phyloP scores from a whole-genome alignment of 2,797 vertebrate species.

The Tinamus major region DNA sequence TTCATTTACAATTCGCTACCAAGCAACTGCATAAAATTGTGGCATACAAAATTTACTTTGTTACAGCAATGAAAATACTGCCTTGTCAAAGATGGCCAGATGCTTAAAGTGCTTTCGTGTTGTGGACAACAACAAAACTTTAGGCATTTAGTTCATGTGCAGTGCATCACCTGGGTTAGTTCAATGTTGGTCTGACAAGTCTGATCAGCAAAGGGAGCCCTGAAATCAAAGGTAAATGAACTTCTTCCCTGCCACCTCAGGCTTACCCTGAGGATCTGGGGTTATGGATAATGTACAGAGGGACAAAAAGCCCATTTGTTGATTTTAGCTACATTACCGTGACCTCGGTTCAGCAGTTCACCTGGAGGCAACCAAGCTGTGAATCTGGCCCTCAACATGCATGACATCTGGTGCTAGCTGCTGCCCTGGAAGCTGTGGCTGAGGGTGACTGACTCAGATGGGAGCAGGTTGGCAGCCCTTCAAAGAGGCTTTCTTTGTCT shows the following conservation, averaged over 20 bases:
- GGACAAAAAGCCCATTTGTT: background rate
- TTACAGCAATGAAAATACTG: background rate
- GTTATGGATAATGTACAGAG: background rate
- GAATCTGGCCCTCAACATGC: background rate
- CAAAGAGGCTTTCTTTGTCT: conserved; percentile 50
- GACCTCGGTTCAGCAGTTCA: accelerated
- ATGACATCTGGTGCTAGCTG: background rate
- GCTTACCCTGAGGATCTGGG: background rate
- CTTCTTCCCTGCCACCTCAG: background rate
- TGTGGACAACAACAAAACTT: background rate
- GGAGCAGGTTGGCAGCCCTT: conserved; percentile 57
- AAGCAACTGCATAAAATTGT: background rate
- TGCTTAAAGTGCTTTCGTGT: background rate
- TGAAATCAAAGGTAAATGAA: accelerated
- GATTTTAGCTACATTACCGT: background rate
- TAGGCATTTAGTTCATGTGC: background rate
- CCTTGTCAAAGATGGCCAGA: background rate
- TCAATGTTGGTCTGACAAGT: background rate
- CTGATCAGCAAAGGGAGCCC: background rate
- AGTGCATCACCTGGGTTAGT: background rate
- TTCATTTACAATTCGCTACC: background rate
- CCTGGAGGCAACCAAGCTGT: background rate
- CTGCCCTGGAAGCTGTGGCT: conserved; percentile 2
- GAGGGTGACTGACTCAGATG: conserved; percentile 25
- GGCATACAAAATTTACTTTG: background rate